These are phyloP conservation scores for Schizaphis graminum DNA, from an alignment of 2,888 invertebrate genomes.

Conservation along the genomic window DNA sequence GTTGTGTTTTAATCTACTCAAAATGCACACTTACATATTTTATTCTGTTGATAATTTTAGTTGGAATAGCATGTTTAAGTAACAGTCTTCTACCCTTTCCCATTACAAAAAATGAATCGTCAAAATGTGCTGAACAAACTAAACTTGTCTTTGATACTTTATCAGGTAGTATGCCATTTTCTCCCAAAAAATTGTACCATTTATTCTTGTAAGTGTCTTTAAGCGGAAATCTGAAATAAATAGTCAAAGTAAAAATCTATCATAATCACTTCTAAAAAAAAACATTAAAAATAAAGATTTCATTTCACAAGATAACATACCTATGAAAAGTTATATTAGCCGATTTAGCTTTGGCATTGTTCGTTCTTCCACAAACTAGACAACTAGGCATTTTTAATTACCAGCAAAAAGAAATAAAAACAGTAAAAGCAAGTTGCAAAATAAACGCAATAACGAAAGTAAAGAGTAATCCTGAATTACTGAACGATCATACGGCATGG, in stretches of 20 bases:
- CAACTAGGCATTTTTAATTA: not conserved
- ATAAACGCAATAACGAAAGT: not conserved
- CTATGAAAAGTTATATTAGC: slow-evolving; percentile 11
- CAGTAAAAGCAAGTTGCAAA: not conserved
- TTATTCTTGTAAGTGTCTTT: not conserved
- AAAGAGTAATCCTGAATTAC: no score
- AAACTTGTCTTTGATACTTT: not conserved
- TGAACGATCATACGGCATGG: no score
- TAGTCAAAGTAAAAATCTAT: not conserved
- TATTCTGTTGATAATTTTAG: not conserved
- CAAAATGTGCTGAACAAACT: not conserved
- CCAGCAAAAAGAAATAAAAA: not conserved
- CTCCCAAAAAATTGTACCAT: not conserved
- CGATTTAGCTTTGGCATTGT: not conserved
- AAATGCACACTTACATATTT: not conserved
- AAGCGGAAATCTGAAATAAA: not conserved
- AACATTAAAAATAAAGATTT: no score
- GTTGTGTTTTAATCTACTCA: not conserved
- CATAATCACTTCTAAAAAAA: not conserved
- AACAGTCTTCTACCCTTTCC: not conserved
- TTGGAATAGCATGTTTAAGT: not conserved
- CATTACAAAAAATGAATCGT: not conserved
- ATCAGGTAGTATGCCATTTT: not conserved
- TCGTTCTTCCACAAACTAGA: not conserved
- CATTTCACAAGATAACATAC: not conserved